phyloP scores from a whole-genome alignment of 2,888 invertebrate genomes.

The Heterodera filipjevi region DNA sequence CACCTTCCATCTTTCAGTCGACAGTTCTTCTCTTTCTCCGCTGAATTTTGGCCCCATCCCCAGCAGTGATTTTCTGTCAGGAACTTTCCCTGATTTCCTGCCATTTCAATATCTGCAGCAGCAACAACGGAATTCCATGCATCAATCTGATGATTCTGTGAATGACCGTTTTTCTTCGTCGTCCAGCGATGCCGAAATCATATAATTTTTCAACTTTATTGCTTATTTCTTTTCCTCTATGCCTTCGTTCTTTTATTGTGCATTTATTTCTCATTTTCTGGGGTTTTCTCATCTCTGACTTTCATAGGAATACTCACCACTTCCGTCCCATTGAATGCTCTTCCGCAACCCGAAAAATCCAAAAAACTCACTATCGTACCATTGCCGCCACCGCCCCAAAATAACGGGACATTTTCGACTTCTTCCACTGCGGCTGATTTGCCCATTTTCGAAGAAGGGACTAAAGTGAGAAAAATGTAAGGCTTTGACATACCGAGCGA shows the following conservation, averaged over 20 bases:
- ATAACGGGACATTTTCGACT: neutral
- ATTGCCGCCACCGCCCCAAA: neutral
- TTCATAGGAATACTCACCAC: neutral
- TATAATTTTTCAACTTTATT: neutral
- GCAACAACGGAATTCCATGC: neutral
- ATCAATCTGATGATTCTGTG: neutral
- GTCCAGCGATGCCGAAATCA: conserved; percentile 31
- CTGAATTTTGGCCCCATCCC: neutral
- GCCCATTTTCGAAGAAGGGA: neutral
- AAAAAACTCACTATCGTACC: neutral
- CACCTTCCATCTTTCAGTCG: conserved; percentile 10
- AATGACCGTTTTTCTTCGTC: conserved; percentile 17
- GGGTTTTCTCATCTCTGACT: neutral
- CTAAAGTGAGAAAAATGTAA: neutral
- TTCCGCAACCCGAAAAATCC: neutral
- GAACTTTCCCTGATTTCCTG: neutral
- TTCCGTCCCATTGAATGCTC: neutral
- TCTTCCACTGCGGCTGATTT: neutral
- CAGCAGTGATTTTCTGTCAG: neutral
- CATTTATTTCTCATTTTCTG: neutral
- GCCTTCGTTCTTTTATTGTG: neutral
- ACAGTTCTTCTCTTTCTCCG: conserved; percentile 1
- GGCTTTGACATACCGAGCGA: neutral
- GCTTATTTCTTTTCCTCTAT: neutral
- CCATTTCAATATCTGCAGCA: neutral